Evolutionary conservation across 2,113 vertebrate genomes (phyloP).

Genomic region (Pedetes capensis): DNA sequence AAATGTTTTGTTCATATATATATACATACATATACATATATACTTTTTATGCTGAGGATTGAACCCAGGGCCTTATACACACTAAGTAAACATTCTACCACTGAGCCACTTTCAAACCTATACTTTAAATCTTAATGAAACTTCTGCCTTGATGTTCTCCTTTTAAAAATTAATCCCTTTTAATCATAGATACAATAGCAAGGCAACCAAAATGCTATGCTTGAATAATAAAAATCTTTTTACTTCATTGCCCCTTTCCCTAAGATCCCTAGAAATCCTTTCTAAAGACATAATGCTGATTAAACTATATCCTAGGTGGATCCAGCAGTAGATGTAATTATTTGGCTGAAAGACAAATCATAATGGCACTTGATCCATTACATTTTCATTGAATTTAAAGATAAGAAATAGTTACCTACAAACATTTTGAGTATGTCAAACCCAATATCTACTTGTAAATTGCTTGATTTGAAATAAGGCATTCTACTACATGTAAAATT

Average conservation of each 20-base stretch:
- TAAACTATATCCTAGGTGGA: neutral
- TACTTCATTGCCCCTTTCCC: neutral
- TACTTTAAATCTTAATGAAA: neutral
- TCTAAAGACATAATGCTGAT: conserved; percentile 1
- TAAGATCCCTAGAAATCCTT: neutral
- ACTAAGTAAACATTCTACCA: neutral
- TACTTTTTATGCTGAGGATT: neutral
- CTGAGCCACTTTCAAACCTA: neutral
- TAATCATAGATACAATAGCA: neutral
- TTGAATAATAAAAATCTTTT: neutral
- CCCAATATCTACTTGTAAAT: neutral
- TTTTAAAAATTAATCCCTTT: neutral
- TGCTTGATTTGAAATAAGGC: neutral
- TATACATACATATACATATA: too few relatives aligned
- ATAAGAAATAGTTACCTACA: neutral
- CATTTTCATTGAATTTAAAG: conserved; percentile 25
- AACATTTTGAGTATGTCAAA: neutral
- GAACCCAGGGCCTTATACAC: neutral
- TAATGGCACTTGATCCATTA: neutral
- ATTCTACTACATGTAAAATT: neutral
- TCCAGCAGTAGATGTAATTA: neutral
- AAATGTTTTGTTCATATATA: neutral
- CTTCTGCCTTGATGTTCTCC: neutral
- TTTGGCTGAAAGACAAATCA: neutral
- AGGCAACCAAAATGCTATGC: neutral